Base-by-base conservation (phyloP, 2,113 vertebrate genomes). In the Vulpes lagopus region DNA sequence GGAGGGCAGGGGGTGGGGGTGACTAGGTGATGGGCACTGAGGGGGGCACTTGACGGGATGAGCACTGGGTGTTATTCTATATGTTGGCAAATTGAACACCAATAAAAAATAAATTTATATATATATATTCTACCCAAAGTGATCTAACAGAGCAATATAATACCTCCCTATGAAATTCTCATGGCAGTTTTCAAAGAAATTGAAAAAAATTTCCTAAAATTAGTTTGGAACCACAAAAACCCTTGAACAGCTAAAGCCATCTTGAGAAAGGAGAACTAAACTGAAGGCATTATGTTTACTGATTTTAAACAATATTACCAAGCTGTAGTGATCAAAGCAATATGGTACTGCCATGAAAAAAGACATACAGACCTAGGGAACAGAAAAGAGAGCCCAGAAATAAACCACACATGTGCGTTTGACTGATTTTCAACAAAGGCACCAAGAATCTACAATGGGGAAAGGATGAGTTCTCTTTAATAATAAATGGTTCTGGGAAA, bases 401-500 rank as follows among this genome's bases (percentile, higher is more conserved):
- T 35, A 79, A 91, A 79, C 20, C 12, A 64, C 53, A 30, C 32
- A 35, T 22, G 51, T 19, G 30, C 6, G 11, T 43, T 64, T 19
- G 53, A 65, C 15, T 91, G 74, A 79, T 19, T 65, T 76, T 35
- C n/a, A 27, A 27, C 73, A 79, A 89, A 64, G 59, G 25, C 35
- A 15, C 23, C n/a, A 59, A 32, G 11, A 43, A 79, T 25, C 51
- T 64, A 90, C 14, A 64, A 43, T 64, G 32, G 57, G 30, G 43
- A 78, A 76, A 78, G 12, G 43, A 53, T 1, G 59, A 22, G n/a
- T 22, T 73, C 55, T 64, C 23, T 62, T 81, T 38, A 73, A 73
- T 64, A 89, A 82, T 64, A 89, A 82, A 73, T 64, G 85, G 38
- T 67, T n/a, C 73, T 78, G 73, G 38, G 73, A 90, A 93, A 86